phyloP scores from a whole-genome alignment of 2,888 invertebrate genomes.

The Erannis defoliaria region DNA sequence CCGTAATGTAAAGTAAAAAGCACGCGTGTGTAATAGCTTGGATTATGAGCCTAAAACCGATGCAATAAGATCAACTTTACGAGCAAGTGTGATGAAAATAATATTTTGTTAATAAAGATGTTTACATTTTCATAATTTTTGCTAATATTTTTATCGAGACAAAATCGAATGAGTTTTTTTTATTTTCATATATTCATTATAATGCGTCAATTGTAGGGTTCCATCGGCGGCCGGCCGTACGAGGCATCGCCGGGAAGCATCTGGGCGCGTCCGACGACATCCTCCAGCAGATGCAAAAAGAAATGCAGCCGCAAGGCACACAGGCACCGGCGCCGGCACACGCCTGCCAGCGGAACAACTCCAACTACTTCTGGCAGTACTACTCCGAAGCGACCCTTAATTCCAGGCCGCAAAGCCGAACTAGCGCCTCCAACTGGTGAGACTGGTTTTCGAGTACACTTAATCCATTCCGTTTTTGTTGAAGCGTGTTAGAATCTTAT shows the following conservation, averaged over 20 bases:
- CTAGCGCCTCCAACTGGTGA: slow-evolving; percentile 77
- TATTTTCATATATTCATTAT: background rate
- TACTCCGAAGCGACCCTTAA: slow-evolving; percentile 87
- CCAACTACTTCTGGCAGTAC: slow-evolving; percentile 88
- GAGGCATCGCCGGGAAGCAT: slow-evolving; percentile 92
- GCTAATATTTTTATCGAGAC: background rate
- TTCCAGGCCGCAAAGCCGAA: slow-evolving; percentile 75
- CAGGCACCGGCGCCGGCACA: slow-evolving; percentile 66
- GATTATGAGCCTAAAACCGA: no score
- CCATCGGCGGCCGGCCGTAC: slow-evolving; percentile 94
- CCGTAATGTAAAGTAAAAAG: no score
- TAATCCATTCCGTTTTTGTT: background rate
- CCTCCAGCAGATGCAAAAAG: slow-evolving; percentile 92
- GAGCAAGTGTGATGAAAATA: no score
- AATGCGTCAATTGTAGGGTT: slow-evolving; percentile 79
- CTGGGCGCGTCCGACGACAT: slow-evolving; percentile 94
- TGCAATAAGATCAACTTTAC: no score
- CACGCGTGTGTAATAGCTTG: no score
- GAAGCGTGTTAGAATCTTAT: background rate
- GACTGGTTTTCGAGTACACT: background rate
- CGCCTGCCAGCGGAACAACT: slow-evolving; percentile 72
- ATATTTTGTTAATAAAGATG: no score
- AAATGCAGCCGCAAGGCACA: slow-evolving; percentile 78
- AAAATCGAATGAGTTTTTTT: no score
- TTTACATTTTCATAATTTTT: no score